Conservation (phyloP, 2,888 invertebrate species). For the Pterostichus madidus region DNA sequence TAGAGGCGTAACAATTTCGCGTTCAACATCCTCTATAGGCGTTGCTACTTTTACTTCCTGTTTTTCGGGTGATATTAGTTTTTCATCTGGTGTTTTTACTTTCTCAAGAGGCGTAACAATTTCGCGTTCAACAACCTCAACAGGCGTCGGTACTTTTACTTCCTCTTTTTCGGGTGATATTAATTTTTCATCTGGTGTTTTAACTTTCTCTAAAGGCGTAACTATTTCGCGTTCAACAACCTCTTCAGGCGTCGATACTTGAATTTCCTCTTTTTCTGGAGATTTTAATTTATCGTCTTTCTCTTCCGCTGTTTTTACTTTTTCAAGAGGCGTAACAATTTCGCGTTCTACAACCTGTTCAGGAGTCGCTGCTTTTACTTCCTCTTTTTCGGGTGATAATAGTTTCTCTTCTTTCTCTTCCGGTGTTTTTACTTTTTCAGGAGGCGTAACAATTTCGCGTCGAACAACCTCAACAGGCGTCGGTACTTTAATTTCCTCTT, state of each 20-base stretch:
- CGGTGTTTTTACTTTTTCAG: too few species aligned
- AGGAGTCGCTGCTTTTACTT: too few species aligned
- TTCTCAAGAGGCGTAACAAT: neutral
- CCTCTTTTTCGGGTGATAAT: too few species aligned
- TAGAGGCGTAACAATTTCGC: too few species aligned
- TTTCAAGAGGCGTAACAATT: too few species aligned
- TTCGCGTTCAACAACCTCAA: neutral
- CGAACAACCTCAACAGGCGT: too few species aligned
- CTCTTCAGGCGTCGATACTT: conserved; percentile 27
- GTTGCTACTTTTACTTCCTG: neutral
- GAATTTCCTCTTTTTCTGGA: conserved; percentile 40
- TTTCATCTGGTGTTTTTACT: conserved; percentile 21
- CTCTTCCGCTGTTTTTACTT: neutral
- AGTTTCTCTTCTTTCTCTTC: too few species aligned
- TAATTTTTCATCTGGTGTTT: conserved; percentile 28
- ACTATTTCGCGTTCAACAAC: conserved; percentile 5
- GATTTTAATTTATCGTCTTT: conserved; percentile 14
- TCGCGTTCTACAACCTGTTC: too few species aligned
- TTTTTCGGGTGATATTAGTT: neutral
- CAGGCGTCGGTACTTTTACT: neutral
- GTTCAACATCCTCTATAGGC: too few species aligned
- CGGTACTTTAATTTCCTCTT: too few species aligned
- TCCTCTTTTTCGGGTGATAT: conserved; percentile 1
- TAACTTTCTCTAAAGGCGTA: neutral
- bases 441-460: too few species aligned